Evolutionary conservation across 2,797 vertebrate genomes (phyloP).

Genomic region (Acridotheres tristis): DNA sequence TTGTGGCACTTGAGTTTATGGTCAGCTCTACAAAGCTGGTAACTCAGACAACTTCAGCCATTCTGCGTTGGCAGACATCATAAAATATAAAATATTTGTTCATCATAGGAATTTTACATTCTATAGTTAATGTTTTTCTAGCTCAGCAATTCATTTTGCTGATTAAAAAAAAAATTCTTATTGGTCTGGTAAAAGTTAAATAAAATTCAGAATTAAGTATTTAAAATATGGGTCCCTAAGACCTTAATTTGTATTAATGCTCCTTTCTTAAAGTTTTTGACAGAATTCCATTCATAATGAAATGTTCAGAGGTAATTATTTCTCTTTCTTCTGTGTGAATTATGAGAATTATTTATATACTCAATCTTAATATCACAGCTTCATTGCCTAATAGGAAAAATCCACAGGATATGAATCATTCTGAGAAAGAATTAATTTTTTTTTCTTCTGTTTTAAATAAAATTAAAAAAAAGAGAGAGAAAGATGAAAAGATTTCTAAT

Average conservation of each 20-base stretch:
- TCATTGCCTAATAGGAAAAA: constrained; percentile 73
- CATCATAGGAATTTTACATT: background rate
- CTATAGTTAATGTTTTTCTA: constrained; percentile 48
- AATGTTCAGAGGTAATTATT: constrained; percentile 76
- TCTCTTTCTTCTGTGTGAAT: constrained; percentile 73
- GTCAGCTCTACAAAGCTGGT: background rate
- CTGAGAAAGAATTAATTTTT: constrained; percentile 63
- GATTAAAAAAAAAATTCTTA: constrained; percentile 40
- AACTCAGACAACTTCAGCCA: background rate
- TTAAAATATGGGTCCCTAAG: constrained; percentile 62
- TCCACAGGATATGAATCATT: constrained; percentile 76
- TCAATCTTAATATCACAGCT: constrained; percentile 74
- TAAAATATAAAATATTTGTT: constrained; percentile 55
- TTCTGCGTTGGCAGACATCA: background rate
- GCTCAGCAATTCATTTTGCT: constrained; percentile 35
- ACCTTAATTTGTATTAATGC: constrained; percentile 74
- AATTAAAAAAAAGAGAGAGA: background rate
- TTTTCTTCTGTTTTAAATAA: constrained; percentile 68
- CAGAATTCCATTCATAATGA: constrained; percentile 76
- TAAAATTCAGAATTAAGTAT: constrained; percentile 61
- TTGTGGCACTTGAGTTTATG: background rate
- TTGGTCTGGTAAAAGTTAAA: constrained; percentile 55
- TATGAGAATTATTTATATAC: constrained; percentile 78
- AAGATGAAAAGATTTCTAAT: constrained; percentile 73
- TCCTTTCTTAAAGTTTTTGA: constrained; percentile 65